Evolutionary conservation across 1,140 invertebrate genomes (phyloP).

Genomic region (Diabrotica virgifera): DNA sequence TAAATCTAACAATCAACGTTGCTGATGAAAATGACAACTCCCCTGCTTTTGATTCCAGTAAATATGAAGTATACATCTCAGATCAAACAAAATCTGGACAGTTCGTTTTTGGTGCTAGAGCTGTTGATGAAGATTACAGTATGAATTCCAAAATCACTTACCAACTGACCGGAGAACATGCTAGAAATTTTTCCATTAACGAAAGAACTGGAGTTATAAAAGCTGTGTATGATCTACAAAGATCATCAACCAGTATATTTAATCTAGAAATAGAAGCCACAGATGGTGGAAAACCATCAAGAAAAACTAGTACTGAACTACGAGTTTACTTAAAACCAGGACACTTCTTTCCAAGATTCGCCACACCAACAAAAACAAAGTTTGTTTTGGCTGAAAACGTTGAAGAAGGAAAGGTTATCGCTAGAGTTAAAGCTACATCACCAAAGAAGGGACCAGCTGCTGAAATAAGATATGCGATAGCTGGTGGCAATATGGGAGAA

Average conservation of each 20-base stretch:
- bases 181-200: slow-evolving; percentile 73
- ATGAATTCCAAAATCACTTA: slow-evolving; percentile 78
- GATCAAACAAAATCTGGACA: slow-evolving; percentile 70
- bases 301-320: slow-evolving; percentile 65
- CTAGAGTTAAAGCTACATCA: slow-evolving; percentile 66
- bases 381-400: slow-evolving; percentile 80
- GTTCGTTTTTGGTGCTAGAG: slow-evolving; percentile 86
- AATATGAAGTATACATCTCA: slow-evolving; percentile 75
- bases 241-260: slow-evolving; percentile 56
- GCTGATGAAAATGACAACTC: slow-evolving; percentile 86
- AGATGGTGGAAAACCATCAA: slow-evolving; percentile 62
- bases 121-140: slow-evolving; percentile 75
- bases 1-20: slow-evolving; percentile 77
- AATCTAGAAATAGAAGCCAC: slow-evolving; percentile 71
- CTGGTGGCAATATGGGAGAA: slow-evolving; percentile 86
- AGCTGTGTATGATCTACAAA: slow-evolving; percentile 57
- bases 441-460: slow-evolving; percentile 69
- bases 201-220: slow-evolving; percentile 79
- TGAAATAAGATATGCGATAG: slow-evolving; percentile 76
- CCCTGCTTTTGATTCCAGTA: slow-evolving; percentile 69
- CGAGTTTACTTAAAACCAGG: slow-evolving; percentile 68
- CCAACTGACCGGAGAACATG: slow-evolving; percentile 72
- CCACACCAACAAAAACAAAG: slow-evolving; percentile 61
- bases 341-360: slow-evolving; percentile 72
- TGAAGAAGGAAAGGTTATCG: slow-evolving; percentile 67